A percentile compares a stretch with the other conserved stretches of the same genome.
Conservation (phyloP, 2,797 vertebrate species). For the Falco cherrug region DNA sequence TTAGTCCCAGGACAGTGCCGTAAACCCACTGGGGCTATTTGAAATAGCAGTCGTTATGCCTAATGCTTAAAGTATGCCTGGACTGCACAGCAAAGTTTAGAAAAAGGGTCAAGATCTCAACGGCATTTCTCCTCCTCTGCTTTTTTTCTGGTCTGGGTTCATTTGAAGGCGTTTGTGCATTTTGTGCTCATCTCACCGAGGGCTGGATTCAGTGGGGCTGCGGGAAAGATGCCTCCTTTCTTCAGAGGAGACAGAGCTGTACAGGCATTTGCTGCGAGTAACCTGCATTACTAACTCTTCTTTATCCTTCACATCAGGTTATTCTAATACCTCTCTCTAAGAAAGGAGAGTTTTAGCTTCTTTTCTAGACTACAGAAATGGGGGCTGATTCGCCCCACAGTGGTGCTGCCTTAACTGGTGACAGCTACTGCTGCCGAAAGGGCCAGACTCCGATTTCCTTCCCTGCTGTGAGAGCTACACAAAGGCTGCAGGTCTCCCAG, state of each 20-base stretch:
- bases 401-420: neutral
- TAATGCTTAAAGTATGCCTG: conserved; percentile 2
- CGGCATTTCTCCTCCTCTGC: neutral
- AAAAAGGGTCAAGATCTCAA: neutral
- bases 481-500: neutral
- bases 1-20: neutral
- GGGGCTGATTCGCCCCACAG: neutral
- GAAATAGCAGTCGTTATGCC: rapidly evolving
- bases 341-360: neutral
- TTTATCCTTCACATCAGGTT: neutral
- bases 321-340: neutral
- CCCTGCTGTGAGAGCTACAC: neutral
- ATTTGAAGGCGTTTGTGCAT: neutral
- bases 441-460: neutral
- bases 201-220: neutral
- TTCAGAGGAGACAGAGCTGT: neutral
- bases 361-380: neutral
- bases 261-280: neutral
- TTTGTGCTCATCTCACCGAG: neutral
- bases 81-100: neutral
- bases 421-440: neutral
- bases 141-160: neutral
- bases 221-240: neutral
- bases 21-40: neutral
- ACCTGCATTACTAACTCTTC: neutral